phyloP scores from a whole-genome alignment of 2,888 invertebrate species.

The Drosophila tanythrix region DNA sequence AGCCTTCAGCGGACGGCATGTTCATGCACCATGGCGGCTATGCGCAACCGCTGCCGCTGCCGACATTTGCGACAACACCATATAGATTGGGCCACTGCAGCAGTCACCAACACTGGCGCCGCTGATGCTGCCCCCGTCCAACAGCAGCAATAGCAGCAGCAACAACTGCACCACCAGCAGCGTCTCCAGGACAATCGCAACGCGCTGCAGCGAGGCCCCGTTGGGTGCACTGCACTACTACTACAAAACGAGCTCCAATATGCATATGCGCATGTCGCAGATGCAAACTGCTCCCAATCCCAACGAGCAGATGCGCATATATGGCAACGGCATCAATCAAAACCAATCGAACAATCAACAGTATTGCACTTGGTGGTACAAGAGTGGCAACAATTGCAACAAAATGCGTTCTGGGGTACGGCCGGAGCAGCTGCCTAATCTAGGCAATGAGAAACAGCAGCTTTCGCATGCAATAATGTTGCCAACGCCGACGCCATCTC shows the following conservation, averaged over 20 bases:
- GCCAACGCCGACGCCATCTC: slow-evolving; percentile 62
- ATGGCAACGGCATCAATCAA: neutral
- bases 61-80: slow-evolving; percentile 21
- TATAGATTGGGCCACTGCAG: slow-evolving; percentile 29
- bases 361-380: neutral
- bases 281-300: neutral
- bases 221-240: slow-evolving; percentile 87
- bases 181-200: neutral
- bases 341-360: slow-evolving; percentile 8
- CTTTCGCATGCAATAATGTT: slow-evolving; percentile 62
- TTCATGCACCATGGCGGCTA: slow-evolving; percentile 55
- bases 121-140: slow-evolving; percentile 3
- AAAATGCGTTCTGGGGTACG: slow-evolving; percentile 39
- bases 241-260: slow-evolving; percentile 89
- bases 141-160: slow-evolving; percentile 7
- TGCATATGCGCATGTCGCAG: slow-evolving; percentile 43
- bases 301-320: slow-evolving; percentile 19
- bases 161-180: slow-evolving; percentile 6
- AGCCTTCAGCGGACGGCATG: slow-evolving; percentile 67
- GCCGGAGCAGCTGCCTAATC: slow-evolving; percentile 49
- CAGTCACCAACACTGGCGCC: slow-evolving; percentile 7
- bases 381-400: slow-evolving; percentile 16
- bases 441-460: slow-evolving; percentile 28
- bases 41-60: slow-evolving; percentile 26
- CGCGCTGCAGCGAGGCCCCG: slow-evolving; percentile 4